These are phyloP conservation scores for Bellardia pandia DNA, from an alignment of 2,888 invertebrate species.

Conservation along the genomic window DNA sequence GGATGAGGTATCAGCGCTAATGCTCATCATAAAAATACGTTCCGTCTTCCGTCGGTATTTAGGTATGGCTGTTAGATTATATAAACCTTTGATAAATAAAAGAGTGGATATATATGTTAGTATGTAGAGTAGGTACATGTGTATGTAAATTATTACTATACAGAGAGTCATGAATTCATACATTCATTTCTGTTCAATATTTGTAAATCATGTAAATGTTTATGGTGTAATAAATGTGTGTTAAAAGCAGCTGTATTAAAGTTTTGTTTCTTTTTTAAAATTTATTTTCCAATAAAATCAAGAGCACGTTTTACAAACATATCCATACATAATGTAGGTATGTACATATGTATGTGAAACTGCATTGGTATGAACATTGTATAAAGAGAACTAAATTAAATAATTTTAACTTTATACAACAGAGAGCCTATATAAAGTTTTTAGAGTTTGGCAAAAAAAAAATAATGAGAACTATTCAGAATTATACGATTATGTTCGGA, in stretches of 20 bases:
- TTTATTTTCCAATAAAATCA: neutral
- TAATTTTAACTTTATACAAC: conserved; percentile 5
- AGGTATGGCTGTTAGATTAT: no score
- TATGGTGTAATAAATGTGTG: conserved; percentile 29
- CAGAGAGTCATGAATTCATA: neutral
- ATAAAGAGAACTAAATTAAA: conserved; percentile 24
- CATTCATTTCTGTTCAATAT: neutral
- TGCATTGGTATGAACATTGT: conserved; percentile 15
- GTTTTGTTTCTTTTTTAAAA: neutral
- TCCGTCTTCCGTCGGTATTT: no score
- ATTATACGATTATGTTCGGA: conserved; percentile 9
- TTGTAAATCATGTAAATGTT: conserved; percentile 21
- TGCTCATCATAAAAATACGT: no score
- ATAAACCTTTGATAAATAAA: no score
- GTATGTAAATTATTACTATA: neutral
- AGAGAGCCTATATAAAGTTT: neutral
- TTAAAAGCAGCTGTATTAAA: conserved; percentile 36
- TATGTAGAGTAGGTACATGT: neutral
- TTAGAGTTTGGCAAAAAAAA: neutral
- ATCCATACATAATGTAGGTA: neutral
- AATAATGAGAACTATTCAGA: conserved; percentile 1
- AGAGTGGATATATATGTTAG: neutral
- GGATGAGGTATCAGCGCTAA: no score
- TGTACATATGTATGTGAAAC: neutral
- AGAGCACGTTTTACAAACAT: conserved; percentile 13